Base-by-base conservation (phyloP, 2,888 invertebrate genomes). In the Rhagium mordax region DNA sequence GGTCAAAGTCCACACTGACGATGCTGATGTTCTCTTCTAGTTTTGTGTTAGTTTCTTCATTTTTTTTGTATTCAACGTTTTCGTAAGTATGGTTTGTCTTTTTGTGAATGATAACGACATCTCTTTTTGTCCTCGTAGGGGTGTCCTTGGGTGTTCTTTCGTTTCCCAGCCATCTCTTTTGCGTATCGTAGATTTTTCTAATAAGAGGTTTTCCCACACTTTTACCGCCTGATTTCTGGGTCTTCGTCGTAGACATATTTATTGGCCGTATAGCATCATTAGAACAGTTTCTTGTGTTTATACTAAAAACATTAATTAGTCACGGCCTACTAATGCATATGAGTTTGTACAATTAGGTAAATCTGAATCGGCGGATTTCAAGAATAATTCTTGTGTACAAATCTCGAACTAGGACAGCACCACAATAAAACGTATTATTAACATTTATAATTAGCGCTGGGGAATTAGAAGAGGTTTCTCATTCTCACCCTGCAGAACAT, bases 1-100 rank as follows among this genome's bases (percentile, higher is more conserved):
- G 51, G 64, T 80, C 72, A 51, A 64, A 77, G 15, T 75, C 72
- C 3, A 85, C 80, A 78, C 88, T 87, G 20, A 90, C 83, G 71
- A 90, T 85, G 53, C 89, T 87, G 72, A 90, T 86, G 82, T 90
- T 90, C 84, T 90, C 89, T 76, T 90, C 89, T 78, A 88, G 1
- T 49, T 59, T 74, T 47, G 68, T 70, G n/a, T 21, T 13, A 4
- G 41, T 53, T 3, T 62, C 53, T 5, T 71, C 68, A 49, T 53
- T 73, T 48, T 71, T 77, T 68, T 66, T 77, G 61, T 77, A 80
- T 4, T 75, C 72, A 7, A 83, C 72, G 70, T 85, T 85, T 75
- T 85, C 85, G 74, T 85, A 85, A 29, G 79, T 77, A 55, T 83
- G 83, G 18, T 81, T 79, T 3, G 75, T 70, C 68, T 76, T 81